Evolutionary conservation across 1,140 invertebrate genomes (phyloP).

Genomic region (Lepidurus packardi): DNA sequence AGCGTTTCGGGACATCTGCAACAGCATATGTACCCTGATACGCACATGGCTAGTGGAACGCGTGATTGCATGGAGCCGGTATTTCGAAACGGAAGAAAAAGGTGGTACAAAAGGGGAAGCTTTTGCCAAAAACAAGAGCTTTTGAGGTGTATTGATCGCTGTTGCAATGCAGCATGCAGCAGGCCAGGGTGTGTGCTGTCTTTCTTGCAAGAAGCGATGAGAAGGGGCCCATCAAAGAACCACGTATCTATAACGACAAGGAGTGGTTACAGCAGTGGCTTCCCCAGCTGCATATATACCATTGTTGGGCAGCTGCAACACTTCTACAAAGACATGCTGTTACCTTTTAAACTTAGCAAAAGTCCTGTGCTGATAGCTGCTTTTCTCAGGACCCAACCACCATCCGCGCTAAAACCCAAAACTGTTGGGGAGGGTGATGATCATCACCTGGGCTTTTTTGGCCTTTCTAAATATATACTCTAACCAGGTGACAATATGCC

Average conservation of each 20-base stretch:
- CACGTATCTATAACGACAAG: not conserved
- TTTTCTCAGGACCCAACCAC: not conserved
- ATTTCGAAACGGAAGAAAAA: too few species aligned
- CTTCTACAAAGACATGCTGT: constrained; percentile 19
- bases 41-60: too few species aligned
- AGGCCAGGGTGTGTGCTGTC: not conserved
- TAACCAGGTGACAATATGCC: constrained; percentile 17
- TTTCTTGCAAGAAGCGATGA: not conserved
- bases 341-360: not conserved
- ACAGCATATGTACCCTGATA: not conserved
- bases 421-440: not conserved
- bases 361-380: not conserved
- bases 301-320: constrained; percentile 21
- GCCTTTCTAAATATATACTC: not conserved
- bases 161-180: not conserved
- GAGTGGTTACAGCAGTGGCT: constrained; percentile 7
- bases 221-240: not conserved
- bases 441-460: constrained; percentile 1
- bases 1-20: not conserved
- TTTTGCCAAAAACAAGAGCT: not conserved
- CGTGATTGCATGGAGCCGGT: too few species aligned
- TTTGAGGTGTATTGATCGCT: not conserved
- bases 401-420: constrained; percentile 18
- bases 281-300: not conserved
- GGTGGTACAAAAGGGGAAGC: too few species aligned